phyloP scores from a whole-genome alignment of 2,888 invertebrate species.

The Ceramica pisi region DNA sequence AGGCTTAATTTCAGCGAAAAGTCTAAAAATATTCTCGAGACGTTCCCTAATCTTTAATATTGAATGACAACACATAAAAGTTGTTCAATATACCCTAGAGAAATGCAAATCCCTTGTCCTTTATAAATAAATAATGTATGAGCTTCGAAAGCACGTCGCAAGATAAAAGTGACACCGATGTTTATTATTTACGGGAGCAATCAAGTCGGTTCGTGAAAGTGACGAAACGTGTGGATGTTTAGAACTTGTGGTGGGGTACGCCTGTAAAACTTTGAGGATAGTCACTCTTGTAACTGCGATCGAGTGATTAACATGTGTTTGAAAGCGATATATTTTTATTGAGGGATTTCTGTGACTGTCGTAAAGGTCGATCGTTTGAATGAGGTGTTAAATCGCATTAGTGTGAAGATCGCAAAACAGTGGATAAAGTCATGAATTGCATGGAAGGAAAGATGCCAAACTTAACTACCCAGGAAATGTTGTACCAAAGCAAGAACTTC shows the following conservation, averaged over 20 bases:
- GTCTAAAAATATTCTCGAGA: constrained; percentile 72
- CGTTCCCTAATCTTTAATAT: constrained; percentile 79
- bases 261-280: constrained; percentile 22
- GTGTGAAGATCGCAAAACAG: not conserved
- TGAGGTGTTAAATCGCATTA: not conserved
- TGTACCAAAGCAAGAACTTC: no score
- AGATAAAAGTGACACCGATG: constrained; percentile 62
- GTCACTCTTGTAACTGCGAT: constrained; percentile 5
- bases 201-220: constrained; percentile 56
- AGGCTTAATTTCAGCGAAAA: constrained; percentile 73
- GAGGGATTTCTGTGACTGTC: not conserved
- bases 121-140: constrained; percentile 84
- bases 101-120: constrained; percentile 82
- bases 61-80: constrained; percentile 84
- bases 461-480: no score
- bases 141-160: constrained; percentile 53
- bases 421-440: not conserved
- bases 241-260: constrained; percentile 9
- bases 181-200: constrained; percentile 64
- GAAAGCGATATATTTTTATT: constrained; percentile 8
- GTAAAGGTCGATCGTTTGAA: not conserved
- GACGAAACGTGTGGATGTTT: constrained; percentile 27
- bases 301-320: constrained; percentile 27
- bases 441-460: no score
- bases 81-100: constrained; percentile 83